Conservation (phyloP, 2,113 vertebrate species). For the Petrocephalus microphthalmus region DNA sequence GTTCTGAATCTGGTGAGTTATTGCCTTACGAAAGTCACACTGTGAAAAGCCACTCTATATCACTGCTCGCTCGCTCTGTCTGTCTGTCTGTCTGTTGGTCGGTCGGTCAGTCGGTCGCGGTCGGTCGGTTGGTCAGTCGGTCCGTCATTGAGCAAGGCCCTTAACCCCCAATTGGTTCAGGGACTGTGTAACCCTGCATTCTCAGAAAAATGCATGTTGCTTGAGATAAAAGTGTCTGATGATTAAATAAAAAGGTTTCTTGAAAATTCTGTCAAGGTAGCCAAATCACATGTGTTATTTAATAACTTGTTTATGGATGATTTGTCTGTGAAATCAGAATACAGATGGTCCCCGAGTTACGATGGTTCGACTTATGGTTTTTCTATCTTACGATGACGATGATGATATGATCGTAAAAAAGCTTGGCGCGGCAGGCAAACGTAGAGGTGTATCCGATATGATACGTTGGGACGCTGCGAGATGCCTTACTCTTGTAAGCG, state of each 20-base stretch:
- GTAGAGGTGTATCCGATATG: no score
- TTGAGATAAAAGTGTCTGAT: not conserved
- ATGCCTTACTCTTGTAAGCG: no score
- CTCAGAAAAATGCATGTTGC: not conserved
- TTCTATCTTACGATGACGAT: no score
- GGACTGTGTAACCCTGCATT: not conserved
- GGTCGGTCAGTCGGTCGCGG: not conserved
- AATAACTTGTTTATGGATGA: not conserved
- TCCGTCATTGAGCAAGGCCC: not conserved
- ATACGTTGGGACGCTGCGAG: no score
- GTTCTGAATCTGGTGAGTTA: constrained; percentile 12
- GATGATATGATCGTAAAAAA: no score
- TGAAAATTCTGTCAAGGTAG: not conserved
- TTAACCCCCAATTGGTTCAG: not conserved
- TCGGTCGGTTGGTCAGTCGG: not conserved
- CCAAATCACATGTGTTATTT: not conserved
- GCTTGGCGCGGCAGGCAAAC: no score
- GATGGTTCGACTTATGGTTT: no score
- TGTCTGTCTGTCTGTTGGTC: not conserved
- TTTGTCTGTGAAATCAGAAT: not conserved
- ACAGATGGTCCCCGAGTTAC: no score
- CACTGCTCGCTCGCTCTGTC: not conserved
- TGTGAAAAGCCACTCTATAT: not conserved
- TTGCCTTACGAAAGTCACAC: not conserved
- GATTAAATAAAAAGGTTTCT: not conserved